These are phyloP conservation scores for Lasioglossum figueresi DNA, from an alignment of 2,888 invertebrate genomes.

Conservation along the genomic window DNA sequence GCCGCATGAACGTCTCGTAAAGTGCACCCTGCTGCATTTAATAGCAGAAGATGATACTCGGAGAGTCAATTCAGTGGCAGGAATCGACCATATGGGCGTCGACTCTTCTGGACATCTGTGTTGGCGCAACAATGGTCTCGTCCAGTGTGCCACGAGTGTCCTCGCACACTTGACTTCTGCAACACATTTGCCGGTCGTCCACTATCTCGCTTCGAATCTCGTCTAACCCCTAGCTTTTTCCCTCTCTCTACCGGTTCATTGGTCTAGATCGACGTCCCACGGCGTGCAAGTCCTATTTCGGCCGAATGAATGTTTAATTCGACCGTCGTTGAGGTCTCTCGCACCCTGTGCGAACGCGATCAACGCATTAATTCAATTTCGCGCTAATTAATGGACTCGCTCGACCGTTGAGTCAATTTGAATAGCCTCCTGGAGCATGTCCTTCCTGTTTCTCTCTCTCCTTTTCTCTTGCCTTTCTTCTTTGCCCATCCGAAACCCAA, in stretches of 20 bases:
- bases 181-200: constrained; percentile 60
- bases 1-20: not conserved
- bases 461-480: not conserved
- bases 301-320: constrained; percentile 76
- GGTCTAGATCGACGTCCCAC: constrained; percentile 52
- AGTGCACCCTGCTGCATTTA: constrained; percentile 22
- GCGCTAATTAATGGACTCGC: constrained; percentile 73
- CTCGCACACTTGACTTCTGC: constrained; percentile 73
- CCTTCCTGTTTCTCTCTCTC: not conserved
- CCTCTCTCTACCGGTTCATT: constrained; percentile 49
- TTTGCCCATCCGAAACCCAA: not conserved
- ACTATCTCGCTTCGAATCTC: not conserved
- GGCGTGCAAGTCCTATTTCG: constrained; percentile 72
- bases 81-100: constrained; percentile 66
- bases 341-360: constrained; percentile 50
- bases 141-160: constrained; percentile 72
- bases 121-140: constrained; percentile 82
- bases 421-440: constrained; percentile 40
- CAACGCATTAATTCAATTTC: constrained; percentile 74
- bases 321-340: constrained; percentile 62
- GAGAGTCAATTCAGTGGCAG: constrained; percentile 37
- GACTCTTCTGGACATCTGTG: constrained; percentile 78
- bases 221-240: not conserved
- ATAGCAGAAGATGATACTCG: constrained; percentile 55
- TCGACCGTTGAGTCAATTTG: constrained; percentile 59